phyloP scores from a whole-genome alignment of 2,888 invertebrate species.

The Stratiomys singularior region DNA sequence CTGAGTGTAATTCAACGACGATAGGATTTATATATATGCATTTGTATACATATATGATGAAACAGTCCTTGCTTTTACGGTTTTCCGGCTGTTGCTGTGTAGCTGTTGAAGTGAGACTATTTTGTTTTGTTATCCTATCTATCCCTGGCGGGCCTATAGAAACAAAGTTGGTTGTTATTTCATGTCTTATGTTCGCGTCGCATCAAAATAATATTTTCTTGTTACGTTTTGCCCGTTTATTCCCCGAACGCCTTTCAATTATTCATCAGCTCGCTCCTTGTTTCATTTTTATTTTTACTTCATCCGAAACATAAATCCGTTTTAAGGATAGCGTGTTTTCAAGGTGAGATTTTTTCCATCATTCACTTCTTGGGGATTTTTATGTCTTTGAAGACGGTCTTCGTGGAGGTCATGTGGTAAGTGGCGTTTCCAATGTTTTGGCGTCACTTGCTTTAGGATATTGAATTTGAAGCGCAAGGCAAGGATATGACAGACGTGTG shows the following conservation, averaged over 20 bases:
- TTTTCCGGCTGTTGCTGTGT: no score
- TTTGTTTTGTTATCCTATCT: neutral
- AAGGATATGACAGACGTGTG: neutral
- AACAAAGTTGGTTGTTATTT: neutral
- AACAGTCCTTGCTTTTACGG: no score
- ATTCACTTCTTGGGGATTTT: neutral
- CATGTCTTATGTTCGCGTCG: neutral
- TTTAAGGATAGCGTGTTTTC: neutral
- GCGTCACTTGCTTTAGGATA: neutral
- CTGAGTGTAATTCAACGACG: no score
- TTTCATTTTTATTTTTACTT: neutral
- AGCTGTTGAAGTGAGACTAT: neutral
- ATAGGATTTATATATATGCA: no score
- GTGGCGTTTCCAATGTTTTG: no score
- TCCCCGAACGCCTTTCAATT: neutral
- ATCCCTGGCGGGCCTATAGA: neutral
- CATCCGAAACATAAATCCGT: slow-evolving; percentile 1
- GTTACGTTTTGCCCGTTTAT: neutral
- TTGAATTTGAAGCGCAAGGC: neutral
- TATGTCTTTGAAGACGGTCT: neutral
- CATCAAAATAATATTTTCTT: neutral
- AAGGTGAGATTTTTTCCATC: neutral
- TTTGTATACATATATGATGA: no score
- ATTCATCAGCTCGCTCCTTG: neutral
- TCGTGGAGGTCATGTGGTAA: no score